phyloP scores from a whole-genome alignment of 2,888 invertebrate genomes.

The Caenorhabditis sinica region DNA sequence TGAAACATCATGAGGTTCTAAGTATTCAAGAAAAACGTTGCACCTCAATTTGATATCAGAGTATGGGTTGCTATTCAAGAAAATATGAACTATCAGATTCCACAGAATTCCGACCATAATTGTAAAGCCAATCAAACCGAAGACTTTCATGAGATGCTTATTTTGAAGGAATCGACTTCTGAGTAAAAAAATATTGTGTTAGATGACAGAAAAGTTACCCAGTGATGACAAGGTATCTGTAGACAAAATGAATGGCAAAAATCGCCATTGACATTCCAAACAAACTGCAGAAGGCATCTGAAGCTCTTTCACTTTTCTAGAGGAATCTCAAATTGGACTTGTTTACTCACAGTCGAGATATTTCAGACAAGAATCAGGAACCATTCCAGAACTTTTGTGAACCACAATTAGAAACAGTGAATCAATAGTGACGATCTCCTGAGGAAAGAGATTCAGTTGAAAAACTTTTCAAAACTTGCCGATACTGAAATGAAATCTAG shows the following conservation, averaged over 20 bases:
- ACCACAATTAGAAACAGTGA: constrained; percentile 8
- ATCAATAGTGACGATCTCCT: constrained; percentile 6
- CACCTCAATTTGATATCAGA: constrained; percentile 9
- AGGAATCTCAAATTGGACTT: not conserved
- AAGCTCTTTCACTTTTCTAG: no score
- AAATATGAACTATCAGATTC: not conserved
- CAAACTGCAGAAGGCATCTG: constrained; percentile 34
- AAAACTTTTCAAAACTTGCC: constrained; percentile 9
- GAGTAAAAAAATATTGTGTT: not conserved
- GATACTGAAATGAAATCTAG: constrained; percentile 29
- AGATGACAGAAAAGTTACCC: not conserved
- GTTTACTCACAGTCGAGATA: not conserved
- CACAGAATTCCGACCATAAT: constrained; percentile 6
- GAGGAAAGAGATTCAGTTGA: no score
- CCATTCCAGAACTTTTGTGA: not conserved
- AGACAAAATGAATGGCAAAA: constrained; percentile 47
- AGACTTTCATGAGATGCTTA: not conserved
- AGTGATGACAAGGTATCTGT: constrained; percentile 26
- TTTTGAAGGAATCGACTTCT: not conserved
- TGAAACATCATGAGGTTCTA: not conserved
- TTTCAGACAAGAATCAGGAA: constrained; percentile 10
- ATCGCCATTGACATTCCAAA: constrained; percentile 54
- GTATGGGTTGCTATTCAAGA: not conserved
- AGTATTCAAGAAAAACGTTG: not conserved
- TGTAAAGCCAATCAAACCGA: constrained; percentile 8